Conservation (phyloP, 1,140 invertebrate species). For the Nebria ingens region DNA sequence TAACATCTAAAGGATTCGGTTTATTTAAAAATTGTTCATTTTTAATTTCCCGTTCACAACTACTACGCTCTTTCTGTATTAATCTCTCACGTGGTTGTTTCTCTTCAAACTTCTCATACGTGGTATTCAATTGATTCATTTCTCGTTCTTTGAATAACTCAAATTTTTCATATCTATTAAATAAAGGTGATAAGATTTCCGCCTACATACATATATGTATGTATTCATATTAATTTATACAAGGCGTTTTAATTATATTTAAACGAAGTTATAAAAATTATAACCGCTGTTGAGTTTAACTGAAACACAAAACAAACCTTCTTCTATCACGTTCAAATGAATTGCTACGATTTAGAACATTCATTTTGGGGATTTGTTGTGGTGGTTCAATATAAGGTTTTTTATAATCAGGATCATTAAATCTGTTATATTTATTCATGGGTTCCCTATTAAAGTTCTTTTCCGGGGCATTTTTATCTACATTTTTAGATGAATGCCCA, state of each 20-base stretch:
- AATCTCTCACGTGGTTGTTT: conserved; percentile 12
- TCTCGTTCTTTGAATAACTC: too few species aligned
- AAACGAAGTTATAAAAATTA: too few species aligned
- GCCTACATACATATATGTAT: too few species aligned
- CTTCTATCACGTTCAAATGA: too few species aligned
- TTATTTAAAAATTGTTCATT: conserved; percentile 30
- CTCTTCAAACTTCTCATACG: background rate
- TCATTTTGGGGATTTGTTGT: background rate
- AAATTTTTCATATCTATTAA: too few species aligned
- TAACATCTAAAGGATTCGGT: conserved; percentile 16
- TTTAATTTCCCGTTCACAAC: conserved; percentile 37
- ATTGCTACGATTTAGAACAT: too few species aligned
- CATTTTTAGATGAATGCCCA: conserved; percentile 38
- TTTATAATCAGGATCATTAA: conserved; percentile 10
- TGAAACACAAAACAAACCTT: too few species aligned
- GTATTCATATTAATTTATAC: too few species aligned
- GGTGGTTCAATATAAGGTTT: conserved; percentile 12
- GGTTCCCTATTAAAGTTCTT: background rate
- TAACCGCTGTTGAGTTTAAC: too few species aligned
- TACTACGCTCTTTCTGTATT: conserved; percentile 30
- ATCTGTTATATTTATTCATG: background rate
- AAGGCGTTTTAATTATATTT: too few species aligned
- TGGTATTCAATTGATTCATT: conserved; percentile 1
- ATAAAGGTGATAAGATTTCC: too few species aligned
- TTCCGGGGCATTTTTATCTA: background rate